These are phyloP conservation scores for Labroides dimidiatus DNA, from an alignment of 2,797 vertebrate genomes.

Conservation along the genomic window DNA sequence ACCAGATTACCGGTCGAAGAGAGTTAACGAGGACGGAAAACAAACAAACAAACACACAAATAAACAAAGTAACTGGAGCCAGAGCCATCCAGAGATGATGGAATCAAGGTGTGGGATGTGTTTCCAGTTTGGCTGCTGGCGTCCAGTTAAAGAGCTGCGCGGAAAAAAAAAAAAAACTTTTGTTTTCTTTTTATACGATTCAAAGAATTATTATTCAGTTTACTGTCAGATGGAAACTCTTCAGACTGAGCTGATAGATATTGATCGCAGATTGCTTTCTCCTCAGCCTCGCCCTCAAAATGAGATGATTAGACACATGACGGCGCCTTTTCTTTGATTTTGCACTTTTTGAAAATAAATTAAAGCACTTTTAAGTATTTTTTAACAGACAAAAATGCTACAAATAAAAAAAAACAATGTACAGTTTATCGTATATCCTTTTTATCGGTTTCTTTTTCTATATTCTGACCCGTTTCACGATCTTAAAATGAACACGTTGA, in stretches of 20 bases:
- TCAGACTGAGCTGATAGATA: constrained; percentile 9
- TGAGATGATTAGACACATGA: too few species aligned
- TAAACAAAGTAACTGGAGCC: neutral
- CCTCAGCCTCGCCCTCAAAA: too few species aligned
- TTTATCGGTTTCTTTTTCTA: too few species aligned
- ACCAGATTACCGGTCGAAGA: neutral
- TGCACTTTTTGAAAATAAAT: too few species aligned
- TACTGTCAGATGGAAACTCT: constrained; percentile 25
- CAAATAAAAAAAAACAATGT: too few species aligned
- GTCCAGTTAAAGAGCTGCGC: constrained; percentile 26
- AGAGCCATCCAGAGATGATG: constrained; percentile 3
- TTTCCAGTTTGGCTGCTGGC: constrained; percentile 45
- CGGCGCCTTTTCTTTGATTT: too few species aligned
- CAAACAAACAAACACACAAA: constrained; percentile 38
- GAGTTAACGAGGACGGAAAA: constrained; percentile 21
- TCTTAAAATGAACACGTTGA: too few species aligned
- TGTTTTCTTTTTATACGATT: constrained; percentile 27
- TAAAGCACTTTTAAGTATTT: too few species aligned
- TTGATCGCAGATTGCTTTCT: constrained; percentile 26
- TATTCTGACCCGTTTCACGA: too few species aligned
- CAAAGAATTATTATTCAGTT: constrained; percentile 36
- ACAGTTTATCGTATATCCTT: too few species aligned
- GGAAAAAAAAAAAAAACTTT: constrained; percentile 23
- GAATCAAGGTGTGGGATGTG: constrained; percentile 33
- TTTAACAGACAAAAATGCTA: too few species aligned